A percentile compares a stretch with the other conserved stretches of the same genome.
phyloP scores from a whole-genome alignment of 2,888 invertebrate genomes.

The Polydrusus pterygomalis region DNA sequence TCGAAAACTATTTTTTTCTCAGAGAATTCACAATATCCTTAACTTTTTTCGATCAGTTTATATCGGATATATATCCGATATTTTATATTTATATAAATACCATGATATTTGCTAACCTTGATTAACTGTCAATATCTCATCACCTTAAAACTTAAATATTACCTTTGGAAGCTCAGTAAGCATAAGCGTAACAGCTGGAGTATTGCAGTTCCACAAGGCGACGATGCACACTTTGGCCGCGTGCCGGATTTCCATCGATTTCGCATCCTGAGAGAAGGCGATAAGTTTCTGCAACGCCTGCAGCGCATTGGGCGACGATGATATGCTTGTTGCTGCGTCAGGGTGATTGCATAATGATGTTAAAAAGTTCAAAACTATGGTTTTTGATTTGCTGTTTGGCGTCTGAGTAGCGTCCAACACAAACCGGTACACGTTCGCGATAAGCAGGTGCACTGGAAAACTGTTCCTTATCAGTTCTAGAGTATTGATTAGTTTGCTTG shows the following conservation, averaged over 20 bases:
- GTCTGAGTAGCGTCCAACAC: slow-evolving; percentile 94
- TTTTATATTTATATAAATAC: too few species aligned
- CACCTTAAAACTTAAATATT: not conserved
- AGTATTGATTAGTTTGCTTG: slow-evolving; percentile 91
- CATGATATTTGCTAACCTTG: too few species aligned
- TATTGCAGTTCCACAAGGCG: slow-evolving; percentile 92
- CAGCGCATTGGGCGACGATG: slow-evolving; percentile 72
- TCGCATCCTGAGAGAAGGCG: slow-evolving; percentile 80
- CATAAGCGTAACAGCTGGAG: slow-evolving; percentile 90
- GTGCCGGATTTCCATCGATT: slow-evolving; percentile 81
- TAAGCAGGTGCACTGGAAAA: slow-evolving; percentile 80
- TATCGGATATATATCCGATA: too few species aligned
- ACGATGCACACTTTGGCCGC: slow-evolving; percentile 80
- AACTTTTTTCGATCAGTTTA: too few species aligned
- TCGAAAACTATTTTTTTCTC: too few species aligned
- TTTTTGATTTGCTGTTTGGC: slow-evolving; percentile 88
- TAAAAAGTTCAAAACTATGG: slow-evolving; percentile 83
- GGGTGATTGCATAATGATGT: slow-evolving; percentile 79
- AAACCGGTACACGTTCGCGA: slow-evolving; percentile 84
- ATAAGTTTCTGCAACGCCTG: slow-evolving; percentile 85
- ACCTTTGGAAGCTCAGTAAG: slow-evolving; percentile 74
- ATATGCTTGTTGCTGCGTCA: slow-evolving; percentile 73
- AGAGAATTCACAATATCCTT: too few species aligned
- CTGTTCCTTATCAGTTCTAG: slow-evolving; percentile 84
- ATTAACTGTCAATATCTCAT: too few species aligned